Evolutionary conservation across 1,140 invertebrate genomes (phyloP).

Genomic region (Drosophila nebulosa): DNA sequence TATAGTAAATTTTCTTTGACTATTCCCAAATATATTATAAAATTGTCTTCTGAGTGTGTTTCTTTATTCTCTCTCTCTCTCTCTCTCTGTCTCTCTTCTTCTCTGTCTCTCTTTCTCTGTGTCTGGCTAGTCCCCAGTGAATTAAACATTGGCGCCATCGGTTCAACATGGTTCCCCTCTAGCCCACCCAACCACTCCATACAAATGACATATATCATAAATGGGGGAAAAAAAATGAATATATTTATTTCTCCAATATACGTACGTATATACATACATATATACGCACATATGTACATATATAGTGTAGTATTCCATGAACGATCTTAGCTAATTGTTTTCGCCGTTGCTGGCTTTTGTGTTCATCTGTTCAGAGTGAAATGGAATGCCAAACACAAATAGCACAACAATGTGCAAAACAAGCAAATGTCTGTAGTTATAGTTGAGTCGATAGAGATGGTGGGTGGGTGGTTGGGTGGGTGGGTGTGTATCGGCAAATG

Average conservation of each 20-base stretch:
- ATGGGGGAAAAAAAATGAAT: slow-evolving; percentile 14
- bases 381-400: slow-evolving; percentile 75
- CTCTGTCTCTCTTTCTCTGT: too few species aligned
- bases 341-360: slow-evolving; percentile 20
- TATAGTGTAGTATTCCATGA: not conserved
- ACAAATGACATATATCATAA: slow-evolving; percentile 57
- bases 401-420: slow-evolving; percentile 70
- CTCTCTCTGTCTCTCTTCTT: not conserved
- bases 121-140: not conserved
- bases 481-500: too few species aligned
- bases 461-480: not conserved
- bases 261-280: not conserved
- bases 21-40: not conserved
- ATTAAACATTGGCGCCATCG: slow-evolving; percentile 12
- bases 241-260: not conserved
- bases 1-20: not conserved
- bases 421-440: slow-evolving; percentile 41
- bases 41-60: not conserved
- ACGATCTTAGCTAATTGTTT: slow-evolving; percentile 58
- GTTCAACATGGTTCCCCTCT: not conserved
- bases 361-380: slow-evolving; percentile 29
- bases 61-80: not conserved
- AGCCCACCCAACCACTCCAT: not conserved
- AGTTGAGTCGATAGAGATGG: not conserved
- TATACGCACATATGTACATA: not conserved